Evolutionary conservation across 2,113 vertebrate genomes (phyloP), one percentile per base, ranked within the genome.

Genomic region (Thomomys bottae): DNA sequence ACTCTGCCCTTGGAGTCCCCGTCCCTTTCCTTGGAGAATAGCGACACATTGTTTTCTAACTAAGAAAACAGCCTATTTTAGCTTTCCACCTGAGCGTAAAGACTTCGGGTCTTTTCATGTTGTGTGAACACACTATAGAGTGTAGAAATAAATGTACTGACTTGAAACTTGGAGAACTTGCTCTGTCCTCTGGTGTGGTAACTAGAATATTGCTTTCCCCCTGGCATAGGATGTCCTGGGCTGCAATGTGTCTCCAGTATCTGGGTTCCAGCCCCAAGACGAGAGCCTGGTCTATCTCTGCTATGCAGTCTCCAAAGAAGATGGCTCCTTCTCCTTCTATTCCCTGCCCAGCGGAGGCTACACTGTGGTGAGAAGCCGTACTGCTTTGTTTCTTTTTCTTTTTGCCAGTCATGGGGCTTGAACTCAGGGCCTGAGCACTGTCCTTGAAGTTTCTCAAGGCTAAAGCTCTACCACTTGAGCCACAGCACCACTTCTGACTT

Each of bases 321-420:
- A 99, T 2, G 99, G 99, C 61, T 98, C 97, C 0, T 99, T 99
- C 94, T 97, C 97, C 82, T 99, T 99, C 95, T 97, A 97, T 63
- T 99, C 99, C 8, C 97, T 99, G 94, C 98, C 99, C 8, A 99
- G 99, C 36, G 99, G 99, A 40, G 98, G 97, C 77, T 99, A 99
- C 96, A 99, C 98, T 0, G 99, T 99, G 98, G 99, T 99, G 96
- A 97, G 92, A 40, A 54, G 88, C 54, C 28, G 61, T 49, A 40
- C 83, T 0, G 0, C 30, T 68, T 12, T 93, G 0, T 82, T 61
- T 84, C 0, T 21, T 23, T 68, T 8, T 59, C n/a, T n/a, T n/a
- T n/a, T n/a, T n/a, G n/a, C n/a, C n/a, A n/a, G n/a, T n/a, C n/a
- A n/a, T n/a, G n/a, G n/a, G n/a, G n/a, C n/a, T n/a, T n/a, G n/a